Evolutionary conservation across 1,140 invertebrate genomes (phyloP).

Genomic region (Zeugodacus cucurbitae): DNA sequence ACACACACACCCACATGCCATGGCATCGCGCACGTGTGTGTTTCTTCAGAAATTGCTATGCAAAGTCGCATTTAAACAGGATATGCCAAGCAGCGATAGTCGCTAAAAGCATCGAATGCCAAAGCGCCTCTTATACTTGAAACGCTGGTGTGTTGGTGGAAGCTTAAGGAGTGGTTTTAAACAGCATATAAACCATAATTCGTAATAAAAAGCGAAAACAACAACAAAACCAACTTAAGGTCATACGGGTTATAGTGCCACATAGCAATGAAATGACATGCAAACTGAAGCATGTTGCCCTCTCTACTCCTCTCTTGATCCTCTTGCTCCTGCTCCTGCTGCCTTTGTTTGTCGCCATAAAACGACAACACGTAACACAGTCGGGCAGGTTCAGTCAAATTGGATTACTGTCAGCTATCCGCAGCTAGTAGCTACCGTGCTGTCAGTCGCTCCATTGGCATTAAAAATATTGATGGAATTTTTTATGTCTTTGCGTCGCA

Average conservation of each 20-base stretch:
- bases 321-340: not conserved
- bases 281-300: not conserved
- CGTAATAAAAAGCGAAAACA: not conserved
- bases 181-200: conserved; percentile 5
- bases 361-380: not conserved
- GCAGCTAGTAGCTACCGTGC: not conserved
- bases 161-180: conserved; percentile 2
- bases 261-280: not conserved
- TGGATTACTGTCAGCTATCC: not conserved
- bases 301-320: not conserved
- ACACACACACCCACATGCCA: not conserved
- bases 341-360: not conserved
- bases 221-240: not conserved
- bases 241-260: not conserved
- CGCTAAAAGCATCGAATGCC: not conserved
- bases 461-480: not conserved
- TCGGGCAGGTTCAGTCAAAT: not conserved
- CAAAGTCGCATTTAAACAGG: not conserved
- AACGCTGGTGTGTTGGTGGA: not conserved
- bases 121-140: not conserved
- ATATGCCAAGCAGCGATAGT: not conserved
- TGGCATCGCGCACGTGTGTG: not conserved
- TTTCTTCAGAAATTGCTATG: not conserved
- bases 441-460: not conserved
- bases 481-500: not conserved